A percentile compares a stretch with the other conserved stretches of the same genome.
phyloP scores from a whole-genome alignment of 2,113 vertebrate species.

The Callithrix jacchus region DNA sequence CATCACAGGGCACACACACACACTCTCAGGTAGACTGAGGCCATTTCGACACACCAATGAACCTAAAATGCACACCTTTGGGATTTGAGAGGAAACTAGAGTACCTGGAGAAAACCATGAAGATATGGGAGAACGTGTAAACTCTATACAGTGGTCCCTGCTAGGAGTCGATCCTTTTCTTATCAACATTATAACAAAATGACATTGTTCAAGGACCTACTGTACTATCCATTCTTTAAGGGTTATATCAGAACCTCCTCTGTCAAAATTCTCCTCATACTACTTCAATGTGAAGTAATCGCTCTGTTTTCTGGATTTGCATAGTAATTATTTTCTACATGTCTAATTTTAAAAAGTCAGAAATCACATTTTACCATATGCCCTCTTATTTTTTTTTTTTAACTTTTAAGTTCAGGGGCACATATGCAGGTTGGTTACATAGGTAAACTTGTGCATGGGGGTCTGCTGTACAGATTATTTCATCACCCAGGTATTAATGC shows the following conservation, averaged over 20 bases:
- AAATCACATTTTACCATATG: neutral
- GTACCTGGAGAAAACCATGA: neutral
- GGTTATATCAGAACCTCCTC: neutral
- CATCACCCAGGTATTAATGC: neutral
- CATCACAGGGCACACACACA: neutral
- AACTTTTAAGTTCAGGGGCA: no score
- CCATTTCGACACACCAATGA: no score
- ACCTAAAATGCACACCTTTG: neutral
- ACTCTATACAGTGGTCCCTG: neutral
- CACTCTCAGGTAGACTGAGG: neutral
- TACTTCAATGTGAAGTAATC: neutral
- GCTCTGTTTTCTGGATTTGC: neutral
- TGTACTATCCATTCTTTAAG: neutral
- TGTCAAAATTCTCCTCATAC: neutral
- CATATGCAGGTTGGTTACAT: no score
- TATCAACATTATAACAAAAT: neutral
- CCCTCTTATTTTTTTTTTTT: neutral
- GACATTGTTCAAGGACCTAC: neutral
- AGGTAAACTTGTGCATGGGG: no score
- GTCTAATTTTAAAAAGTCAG: neutral
- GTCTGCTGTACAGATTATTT: no score
- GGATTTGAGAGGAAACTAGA: neutral
- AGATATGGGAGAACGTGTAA: neutral
- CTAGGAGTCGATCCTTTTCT: neutral
- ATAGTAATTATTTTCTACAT: constrained; percentile 14